Conservation (phyloP, 2,113 vertebrate species). For the Tautogolabrus adspersus region DNA sequence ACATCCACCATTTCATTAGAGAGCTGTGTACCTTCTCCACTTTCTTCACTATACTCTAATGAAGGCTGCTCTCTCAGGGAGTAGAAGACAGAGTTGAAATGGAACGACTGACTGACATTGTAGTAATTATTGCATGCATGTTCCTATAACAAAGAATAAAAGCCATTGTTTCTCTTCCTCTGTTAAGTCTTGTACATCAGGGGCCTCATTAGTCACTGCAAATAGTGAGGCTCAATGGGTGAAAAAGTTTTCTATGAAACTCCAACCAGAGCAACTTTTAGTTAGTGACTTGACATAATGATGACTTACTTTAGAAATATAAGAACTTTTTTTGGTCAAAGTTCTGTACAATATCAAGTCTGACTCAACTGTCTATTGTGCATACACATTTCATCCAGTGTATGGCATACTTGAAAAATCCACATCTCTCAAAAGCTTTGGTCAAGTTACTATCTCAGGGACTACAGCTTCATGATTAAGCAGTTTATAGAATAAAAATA, state of each 20-base stretch:
- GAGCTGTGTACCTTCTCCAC: background rate
- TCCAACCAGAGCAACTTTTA: background rate
- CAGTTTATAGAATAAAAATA: too few species aligned
- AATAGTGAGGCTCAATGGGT: slow-evolving; percentile 4
- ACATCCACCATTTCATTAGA: background rate
- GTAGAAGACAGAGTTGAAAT: background rate
- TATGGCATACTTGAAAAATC: too few species aligned
- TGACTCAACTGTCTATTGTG: too few species aligned
- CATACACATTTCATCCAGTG: too few species aligned
- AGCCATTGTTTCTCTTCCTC: slow-evolving; percentile 15
- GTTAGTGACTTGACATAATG: too few species aligned
- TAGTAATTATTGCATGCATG: slow-evolving; percentile 18
- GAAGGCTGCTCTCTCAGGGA: background rate
- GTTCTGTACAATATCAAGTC: too few species aligned
- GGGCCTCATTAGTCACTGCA: slow-evolving; percentile 46
- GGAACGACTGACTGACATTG: background rate
- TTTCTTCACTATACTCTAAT: background rate
- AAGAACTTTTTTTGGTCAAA: too few species aligned
- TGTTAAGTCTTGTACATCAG: slow-evolving; percentile 27
- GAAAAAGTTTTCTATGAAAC: slow-evolving; percentile 15
- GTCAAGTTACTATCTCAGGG: too few species aligned
- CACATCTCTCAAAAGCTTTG: too few species aligned
- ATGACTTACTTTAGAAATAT: too few species aligned
- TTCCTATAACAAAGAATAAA: slow-evolving; percentile 17
- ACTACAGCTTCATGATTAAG: too few species aligned